These are phyloP conservation scores for Eutolmus rufibarbis DNA, from an alignment of 2,888 invertebrate genomes.

Conservation along the genomic window DNA sequence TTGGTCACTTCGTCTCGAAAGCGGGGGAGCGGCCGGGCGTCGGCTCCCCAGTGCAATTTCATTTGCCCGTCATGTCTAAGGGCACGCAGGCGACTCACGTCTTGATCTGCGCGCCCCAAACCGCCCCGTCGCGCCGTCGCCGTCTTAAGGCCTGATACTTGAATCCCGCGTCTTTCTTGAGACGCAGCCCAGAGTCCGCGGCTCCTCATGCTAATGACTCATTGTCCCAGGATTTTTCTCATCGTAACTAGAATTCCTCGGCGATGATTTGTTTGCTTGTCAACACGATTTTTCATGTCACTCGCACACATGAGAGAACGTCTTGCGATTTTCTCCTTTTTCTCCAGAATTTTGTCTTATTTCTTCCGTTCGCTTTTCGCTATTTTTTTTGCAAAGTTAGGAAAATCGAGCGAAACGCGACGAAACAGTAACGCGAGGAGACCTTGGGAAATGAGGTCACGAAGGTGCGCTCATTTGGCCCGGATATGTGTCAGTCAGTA, in stretches of 20 bases:
- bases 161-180: not conserved
- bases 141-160: not conserved
- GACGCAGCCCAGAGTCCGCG: not conserved
- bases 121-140: not conserved
- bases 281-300: constrained; percentile 18
- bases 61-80: constrained; percentile 6
- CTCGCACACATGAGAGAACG: not conserved
- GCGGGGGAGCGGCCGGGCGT: not conserved
- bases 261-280: constrained; percentile 37
- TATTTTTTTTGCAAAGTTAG: not conserved
- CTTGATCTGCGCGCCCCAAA: not conserved
- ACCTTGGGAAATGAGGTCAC: not conserved
- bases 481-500: not conserved
- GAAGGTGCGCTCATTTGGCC: not conserved
- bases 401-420: not conserved
- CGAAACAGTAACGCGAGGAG: not conserved
- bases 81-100: not conserved
- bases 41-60: not conserved
- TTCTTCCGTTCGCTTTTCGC: not conserved
- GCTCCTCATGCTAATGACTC: constrained; percentile 30
- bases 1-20: not conserved
- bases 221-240: constrained; percentile 31
- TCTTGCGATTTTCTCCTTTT: not conserved
- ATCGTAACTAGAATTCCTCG: constrained; percentile 26
- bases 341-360: not conserved